Percentiles rank a stretch among this genome's conserved stretches.
Conservation (phyloP, 1,140 invertebrate species). For the Diachasma alloeum region DNA sequence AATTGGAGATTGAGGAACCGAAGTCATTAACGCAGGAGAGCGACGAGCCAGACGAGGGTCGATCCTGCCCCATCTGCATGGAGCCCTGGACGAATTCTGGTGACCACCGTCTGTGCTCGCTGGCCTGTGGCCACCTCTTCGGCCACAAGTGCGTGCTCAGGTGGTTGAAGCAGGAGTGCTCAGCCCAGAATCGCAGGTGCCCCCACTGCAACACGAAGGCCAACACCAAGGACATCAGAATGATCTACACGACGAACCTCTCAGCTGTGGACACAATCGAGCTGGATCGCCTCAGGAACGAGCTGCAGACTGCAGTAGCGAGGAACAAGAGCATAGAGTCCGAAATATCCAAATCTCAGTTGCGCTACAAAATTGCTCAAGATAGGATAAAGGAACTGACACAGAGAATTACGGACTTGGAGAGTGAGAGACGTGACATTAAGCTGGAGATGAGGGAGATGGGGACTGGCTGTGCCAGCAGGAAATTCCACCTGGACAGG, state of each 20-base stretch:
- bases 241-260: constrained; percentile 74
- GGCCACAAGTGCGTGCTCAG: constrained; percentile 83
- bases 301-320: constrained; percentile 63
- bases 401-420: constrained; percentile 53
- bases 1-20: neutral
- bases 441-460: constrained; percentile 27
- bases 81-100: constrained; percentile 88
- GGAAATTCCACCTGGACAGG: constrained; percentile 70
- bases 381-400: constrained; percentile 15
- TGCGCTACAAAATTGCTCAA: neutral
- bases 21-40: neutral
- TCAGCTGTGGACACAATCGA: constrained; percentile 74
- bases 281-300: constrained; percentile 67
- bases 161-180: constrained; percentile 71
- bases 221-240: constrained; percentile 75
- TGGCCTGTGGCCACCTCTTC: constrained; percentile 93
- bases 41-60: constrained; percentile 69
- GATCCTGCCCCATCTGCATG: constrained; percentile 86
- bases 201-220: constrained; percentile 89
- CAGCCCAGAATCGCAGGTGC: constrained; percentile 67
- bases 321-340: constrained; percentile 66
- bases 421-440: constrained; percentile 39
- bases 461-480: constrained; percentile 22
- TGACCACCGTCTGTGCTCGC: constrained; percentile 79
- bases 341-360: constrained; percentile 53